phyloP scores from a whole-genome alignment of 2,888 invertebrate species.

The Taphrorychus bicolor region DNA sequence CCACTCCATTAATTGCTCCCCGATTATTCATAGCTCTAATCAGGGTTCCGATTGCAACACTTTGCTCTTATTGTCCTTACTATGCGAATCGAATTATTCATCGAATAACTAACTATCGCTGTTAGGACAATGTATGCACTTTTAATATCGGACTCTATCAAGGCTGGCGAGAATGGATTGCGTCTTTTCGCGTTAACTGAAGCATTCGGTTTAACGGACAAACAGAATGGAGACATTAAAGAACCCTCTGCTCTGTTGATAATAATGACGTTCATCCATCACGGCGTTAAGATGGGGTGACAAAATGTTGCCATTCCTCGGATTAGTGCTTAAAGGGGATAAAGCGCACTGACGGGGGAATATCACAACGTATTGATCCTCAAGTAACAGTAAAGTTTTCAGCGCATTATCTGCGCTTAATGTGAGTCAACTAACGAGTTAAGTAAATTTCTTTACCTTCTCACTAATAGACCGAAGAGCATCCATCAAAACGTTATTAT shows the following conservation, averaged over 20 bases:
- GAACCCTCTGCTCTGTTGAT: slow-evolving; percentile 16
- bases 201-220: slow-evolving; percentile 12
- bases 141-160: background rate
- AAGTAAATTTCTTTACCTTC: background rate
- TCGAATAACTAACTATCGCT: background rate
- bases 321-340: slow-evolving; percentile 12
- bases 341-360: background rate
- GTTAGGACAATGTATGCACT: too few species aligned
- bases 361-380: slow-evolving; percentile 2
- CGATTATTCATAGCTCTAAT: slow-evolving; percentile 18
- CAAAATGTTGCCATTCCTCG: slow-evolving; percentile 21
- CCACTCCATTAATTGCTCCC: slow-evolving; percentile 12
- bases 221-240: slow-evolving; percentile 19
- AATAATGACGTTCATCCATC: slow-evolving; percentile 26
- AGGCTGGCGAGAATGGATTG: too few species aligned
- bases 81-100: background rate
- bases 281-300: slow-evolving; percentile 19
- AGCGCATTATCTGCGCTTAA: too few species aligned
- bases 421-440: background rate
- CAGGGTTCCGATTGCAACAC: background rate
- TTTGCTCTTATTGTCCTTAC: background rate
- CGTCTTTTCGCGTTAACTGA: slow-evolving; percentile 4
- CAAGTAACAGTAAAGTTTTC: background rate
- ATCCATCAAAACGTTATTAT: background rate
- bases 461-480: background rate